Evolutionary conservation across 1,140 invertebrate species (phyloP).

Genomic region (Drosophila chauvacae): DNA sequence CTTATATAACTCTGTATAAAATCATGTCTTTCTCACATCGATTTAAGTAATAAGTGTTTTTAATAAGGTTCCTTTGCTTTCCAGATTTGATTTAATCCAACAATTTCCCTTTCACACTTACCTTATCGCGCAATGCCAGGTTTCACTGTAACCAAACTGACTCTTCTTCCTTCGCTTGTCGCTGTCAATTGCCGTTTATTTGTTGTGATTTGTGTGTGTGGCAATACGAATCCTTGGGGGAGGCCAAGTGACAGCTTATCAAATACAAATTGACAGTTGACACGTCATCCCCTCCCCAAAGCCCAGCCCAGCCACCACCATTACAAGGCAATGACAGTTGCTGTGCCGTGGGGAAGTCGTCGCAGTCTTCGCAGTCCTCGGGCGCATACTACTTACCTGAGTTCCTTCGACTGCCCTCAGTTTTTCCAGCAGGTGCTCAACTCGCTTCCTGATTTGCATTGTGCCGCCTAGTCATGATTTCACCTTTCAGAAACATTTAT

Average conservation of each 20-base stretch:
- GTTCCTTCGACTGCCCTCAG: constrained; percentile 22
- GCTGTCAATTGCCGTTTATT: constrained; percentile 79
- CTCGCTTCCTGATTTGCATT: constrained; percentile 71
- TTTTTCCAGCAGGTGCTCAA: constrained; percentile 70
- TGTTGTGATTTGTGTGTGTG: constrained; percentile 73
- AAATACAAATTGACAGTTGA: constrained; percentile 79
- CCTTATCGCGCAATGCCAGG: neutral
- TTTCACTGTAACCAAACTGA: constrained; percentile 10
- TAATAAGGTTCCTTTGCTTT: neutral
- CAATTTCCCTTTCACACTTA: neutral
- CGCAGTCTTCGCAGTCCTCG: neutral
- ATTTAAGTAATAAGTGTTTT: neutral
- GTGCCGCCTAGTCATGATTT: constrained; percentile 49
- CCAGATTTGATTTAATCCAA: neutral
- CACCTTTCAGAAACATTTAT: constrained; percentile 43
- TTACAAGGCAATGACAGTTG: constrained; percentile 45
- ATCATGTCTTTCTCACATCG: neutral
- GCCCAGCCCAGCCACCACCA: constrained; percentile 9
- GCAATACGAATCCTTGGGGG: constrained; percentile 28
- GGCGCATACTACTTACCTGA: constrained; percentile 5
- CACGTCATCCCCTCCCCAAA: constrained; percentile 50
- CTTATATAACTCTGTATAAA: too few relatives aligned
- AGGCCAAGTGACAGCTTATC: constrained; percentile 58
- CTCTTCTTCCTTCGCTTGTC: constrained; percentile 57
- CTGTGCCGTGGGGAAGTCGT: constrained; percentile 1